phyloP scores from a whole-genome alignment of 2,888 invertebrate genomes.

The Lithodes maja region DNA sequence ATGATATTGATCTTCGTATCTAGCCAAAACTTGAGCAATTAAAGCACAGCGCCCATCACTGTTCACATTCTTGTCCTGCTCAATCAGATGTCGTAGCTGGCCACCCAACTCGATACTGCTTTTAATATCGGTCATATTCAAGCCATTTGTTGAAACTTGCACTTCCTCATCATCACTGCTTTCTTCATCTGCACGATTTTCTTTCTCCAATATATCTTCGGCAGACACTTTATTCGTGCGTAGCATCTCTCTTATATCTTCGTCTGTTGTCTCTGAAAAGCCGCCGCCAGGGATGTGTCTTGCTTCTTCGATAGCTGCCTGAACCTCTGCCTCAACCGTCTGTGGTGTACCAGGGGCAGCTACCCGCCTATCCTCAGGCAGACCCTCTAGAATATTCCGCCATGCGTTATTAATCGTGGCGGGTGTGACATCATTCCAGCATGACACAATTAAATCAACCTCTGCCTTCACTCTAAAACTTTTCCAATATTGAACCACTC shows the following conservation, averaged over 20 bases:
- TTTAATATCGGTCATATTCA: too few species aligned
- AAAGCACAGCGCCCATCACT: background rate
- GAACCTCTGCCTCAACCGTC: slow-evolving; percentile 15
- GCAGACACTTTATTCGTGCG: background rate
- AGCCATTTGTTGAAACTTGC: background rate
- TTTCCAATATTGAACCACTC: background rate
- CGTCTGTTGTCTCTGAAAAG: background rate
- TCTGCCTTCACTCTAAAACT: background rate
- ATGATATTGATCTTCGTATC: slow-evolving; percentile 8
- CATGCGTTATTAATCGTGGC: slow-evolving; percentile 8
- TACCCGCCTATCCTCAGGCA: background rate
- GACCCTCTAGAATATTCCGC: background rate
- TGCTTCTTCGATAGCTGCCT: background rate
- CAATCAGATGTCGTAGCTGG: background rate
- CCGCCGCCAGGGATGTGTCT: background rate
- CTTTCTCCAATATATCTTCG: slow-evolving; percentile 3
- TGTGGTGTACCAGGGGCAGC: background rate
- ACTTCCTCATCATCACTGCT: background rate
- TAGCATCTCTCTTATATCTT: slow-evolving; percentile 6
- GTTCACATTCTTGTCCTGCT: background rate
- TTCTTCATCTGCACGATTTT: background rate
- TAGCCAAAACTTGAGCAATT: background rate
- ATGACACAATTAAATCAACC: background rate
- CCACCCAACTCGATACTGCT: too few species aligned
- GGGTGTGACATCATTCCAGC: slow-evolving; percentile 16